Evolutionary conservation across 2,113 vertebrate species (phyloP), one percentile per base, ranked within the genome.

Genomic region (Parus major): DNA sequence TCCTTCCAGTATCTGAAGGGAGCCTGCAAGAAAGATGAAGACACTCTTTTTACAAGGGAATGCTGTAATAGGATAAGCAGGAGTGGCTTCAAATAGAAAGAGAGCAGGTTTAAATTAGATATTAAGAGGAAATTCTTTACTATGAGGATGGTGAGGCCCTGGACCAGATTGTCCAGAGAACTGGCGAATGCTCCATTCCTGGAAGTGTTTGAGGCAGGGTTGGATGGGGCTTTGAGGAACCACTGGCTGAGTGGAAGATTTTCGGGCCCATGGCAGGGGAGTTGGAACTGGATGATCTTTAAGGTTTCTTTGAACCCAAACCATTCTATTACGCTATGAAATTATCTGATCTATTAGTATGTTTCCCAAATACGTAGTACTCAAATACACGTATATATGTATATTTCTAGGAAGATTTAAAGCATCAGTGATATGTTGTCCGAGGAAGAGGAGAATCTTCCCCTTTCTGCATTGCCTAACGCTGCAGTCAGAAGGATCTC

Each of bases 221-320:
- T 68, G n/a, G 23, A 29, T 46, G 20, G n/a, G 24, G 13, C 33
- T 46, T 25, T 33, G 53, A 68, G 39, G 27, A n/a, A 21, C 9
- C 6, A 39, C 39, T n/a, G 39, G 4, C 28, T 3, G 0, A 29
- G 5, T 39, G n/a, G 11, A 46, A 60, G 11, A 9, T 39, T 13
- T 28, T 25, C 42, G 49, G 63, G 12, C 12, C 36, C 1, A 4
- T 7, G 15, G 33, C 33, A 59, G 10, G 27, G 8, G 24, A 5
- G 0, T 47, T 75, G 29, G n/a, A 82, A 42, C 7, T 50, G 10
- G 5, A 33, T 72, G 35, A 50, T 20, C 17, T 41, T 35, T 35
- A 53, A 27, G 9, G n/a, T 76, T 23, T 28, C 55, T 69, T 82
- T 53, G 47, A 61, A 76, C 13, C 12, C 25, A 55, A 55, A 61